Evolutionary conservation across 2,113 vertebrate species (phyloP), one percentile per base, ranked within the genome.

Genomic region (Macrotus californicus): DNA sequence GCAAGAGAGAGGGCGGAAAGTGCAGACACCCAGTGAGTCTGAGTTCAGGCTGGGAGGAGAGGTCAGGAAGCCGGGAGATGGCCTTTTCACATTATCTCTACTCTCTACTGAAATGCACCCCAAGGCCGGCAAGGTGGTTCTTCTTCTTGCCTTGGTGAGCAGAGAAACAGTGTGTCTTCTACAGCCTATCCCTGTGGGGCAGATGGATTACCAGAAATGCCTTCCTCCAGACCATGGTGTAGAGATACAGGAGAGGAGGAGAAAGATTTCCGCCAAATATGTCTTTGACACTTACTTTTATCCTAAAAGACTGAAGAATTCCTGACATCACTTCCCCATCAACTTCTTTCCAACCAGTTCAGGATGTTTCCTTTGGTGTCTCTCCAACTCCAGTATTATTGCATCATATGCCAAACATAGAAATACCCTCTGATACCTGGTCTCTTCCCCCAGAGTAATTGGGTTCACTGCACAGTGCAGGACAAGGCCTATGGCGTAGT

Each of bases 111-210:
- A 61, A 70, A n/a, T 61, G 3, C 48, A 19, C 24, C 39, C 43
- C 59, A 19, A 8, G 6, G 6, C 4, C 26, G 8, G 15, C 6
- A 36, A 31, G 15, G 1, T 29, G 2, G 34, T 52, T 12, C 34
- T 24, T 72, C 73, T 6, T 39, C 13, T 54, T 52, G 31, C 61
- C 22, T 24, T 34, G 2, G 15, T 19, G 24, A 77, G 2, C 15
- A 84, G 21, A 88, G 36, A 81, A 56, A 7, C 11, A 31, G 8
- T 43, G 14, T 3, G 5, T 11, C 26, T 72, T 36, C 43, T 6
- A 39, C 2, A 75, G 5, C 2, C 8, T 36, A 73, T 59, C 6
- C 1, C 36, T n/a, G 1, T 4, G 56, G 9, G 7, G 12, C 7
- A 85, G 34, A 70, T 39, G 54, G 34, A 29, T 24, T 34, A 3